Evolutionary conservation across 2,888 invertebrate species (phyloP).

Genomic region (Lapara coniferarum): DNA sequence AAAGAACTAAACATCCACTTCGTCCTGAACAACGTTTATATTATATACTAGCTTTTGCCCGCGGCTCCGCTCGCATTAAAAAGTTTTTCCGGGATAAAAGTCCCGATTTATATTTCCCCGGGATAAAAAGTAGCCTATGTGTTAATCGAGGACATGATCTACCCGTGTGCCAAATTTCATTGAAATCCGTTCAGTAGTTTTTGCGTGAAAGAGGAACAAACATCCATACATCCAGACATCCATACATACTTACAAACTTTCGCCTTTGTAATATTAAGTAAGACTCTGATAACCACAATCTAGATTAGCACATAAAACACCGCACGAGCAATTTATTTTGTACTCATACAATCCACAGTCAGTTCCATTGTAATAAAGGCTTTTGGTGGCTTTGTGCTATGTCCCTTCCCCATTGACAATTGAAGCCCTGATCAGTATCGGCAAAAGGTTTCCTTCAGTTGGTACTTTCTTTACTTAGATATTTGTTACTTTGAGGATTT

Average conservation of each 20-base stretch:
- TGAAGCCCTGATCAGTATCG: neutral
- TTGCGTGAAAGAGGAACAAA: too few species aligned
- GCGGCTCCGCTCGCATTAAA: too few species aligned
- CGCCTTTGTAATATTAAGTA: too few species aligned
- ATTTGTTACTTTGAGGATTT: neutral
- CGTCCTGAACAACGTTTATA: neutral
- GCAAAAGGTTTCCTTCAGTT: neutral
- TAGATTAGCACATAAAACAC: conserved; percentile 11
- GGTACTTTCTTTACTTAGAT: neutral
- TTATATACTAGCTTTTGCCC: too few species aligned
- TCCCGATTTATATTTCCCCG: too few species aligned
- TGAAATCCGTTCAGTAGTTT: too few species aligned
- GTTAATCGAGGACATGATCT: too few species aligned
- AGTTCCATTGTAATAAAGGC: neutral
- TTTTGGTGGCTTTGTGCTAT: neutral
- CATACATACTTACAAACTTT: too few species aligned
- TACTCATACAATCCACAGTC: neutral
- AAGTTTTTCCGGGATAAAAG: too few species aligned
- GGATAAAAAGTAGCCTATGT: too few species aligned
- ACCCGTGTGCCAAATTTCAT: too few species aligned
- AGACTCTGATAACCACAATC: neutral
- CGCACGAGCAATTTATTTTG: conserved; percentile 8
- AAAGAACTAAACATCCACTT: neutral
- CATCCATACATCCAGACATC: too few species aligned
- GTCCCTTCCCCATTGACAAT: conserved; percentile 1